Conservation (phyloP, 2,797 vertebrate genomes). For the Trichosurus vulpecula region DNA sequence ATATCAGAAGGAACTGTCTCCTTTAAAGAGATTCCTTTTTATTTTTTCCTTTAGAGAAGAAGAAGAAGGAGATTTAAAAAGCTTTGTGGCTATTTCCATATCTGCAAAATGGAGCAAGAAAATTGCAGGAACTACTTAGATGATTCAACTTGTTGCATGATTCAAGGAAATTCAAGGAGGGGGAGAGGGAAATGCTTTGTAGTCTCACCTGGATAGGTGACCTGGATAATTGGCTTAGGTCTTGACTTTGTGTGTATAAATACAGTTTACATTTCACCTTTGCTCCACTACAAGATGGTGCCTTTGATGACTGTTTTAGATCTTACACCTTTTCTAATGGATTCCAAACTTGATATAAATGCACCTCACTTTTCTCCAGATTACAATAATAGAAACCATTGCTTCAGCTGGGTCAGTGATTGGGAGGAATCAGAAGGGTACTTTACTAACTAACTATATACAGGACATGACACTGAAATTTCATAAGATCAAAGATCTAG, state of each 20-base stretch:
- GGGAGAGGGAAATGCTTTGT: rapidly evolving
- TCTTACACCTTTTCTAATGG: conserved; percentile 9
- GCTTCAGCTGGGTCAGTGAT: background rate
- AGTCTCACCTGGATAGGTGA: background rate
- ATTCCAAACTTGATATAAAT: background rate
- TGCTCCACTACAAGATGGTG: background rate
- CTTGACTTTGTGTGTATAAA: background rate
- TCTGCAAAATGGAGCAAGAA: background rate
- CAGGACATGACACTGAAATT: background rate
- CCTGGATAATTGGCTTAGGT: background rate
- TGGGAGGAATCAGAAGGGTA: background rate
- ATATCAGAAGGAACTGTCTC: background rate
- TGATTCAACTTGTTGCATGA: background rate
- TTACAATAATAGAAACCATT: background rate
- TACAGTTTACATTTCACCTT: background rate
- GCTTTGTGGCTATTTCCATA: background rate
- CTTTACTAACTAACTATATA: background rate
- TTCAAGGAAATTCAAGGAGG: conserved; percentile 5
- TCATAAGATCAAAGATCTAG: background rate
- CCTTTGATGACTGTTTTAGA: background rate
- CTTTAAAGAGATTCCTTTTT: background rate
- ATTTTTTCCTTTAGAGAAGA: background rate
- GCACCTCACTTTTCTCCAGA: background rate
- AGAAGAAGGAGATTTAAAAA: background rate
- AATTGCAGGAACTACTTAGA: background rate